phyloP scores from a whole-genome alignment of 1,140 invertebrate species.

The Ceratina japonica region DNA sequence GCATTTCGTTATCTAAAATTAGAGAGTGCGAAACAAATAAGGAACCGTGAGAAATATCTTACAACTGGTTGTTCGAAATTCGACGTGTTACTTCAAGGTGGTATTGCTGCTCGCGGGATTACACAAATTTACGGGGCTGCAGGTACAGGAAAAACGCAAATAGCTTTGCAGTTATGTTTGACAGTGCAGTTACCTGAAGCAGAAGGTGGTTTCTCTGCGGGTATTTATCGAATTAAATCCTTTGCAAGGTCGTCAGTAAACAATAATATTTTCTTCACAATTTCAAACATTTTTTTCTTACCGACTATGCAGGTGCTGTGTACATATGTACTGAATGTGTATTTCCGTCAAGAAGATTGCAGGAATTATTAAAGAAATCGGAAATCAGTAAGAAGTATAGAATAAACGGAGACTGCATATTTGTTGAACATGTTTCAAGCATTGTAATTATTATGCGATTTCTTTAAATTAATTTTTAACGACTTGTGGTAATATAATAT shows the following conservation, averaged over 20 bases:
- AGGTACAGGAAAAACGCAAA: slow-evolving; percentile 91
- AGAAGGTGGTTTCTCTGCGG: slow-evolving; percentile 77
- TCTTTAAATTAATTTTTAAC: slow-evolving; percentile 22
- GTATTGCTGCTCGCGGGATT: slow-evolving; percentile 86
- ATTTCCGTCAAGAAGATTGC: slow-evolving; percentile 86
- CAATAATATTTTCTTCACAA: not conserved
- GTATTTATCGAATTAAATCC: slow-evolving; percentile 66
- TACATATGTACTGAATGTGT: slow-evolving; percentile 89
- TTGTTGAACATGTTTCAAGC: slow-evolving; percentile 80
- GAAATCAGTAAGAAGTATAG: slow-evolving; percentile 67
- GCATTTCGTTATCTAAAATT: not conserved
- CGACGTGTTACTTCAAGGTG: slow-evolving; percentile 84
- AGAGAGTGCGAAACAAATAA: slow-evolving; percentile 32
- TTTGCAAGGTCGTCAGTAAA: slow-evolving; percentile 8
- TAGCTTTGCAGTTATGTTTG: slow-evolving; percentile 87
- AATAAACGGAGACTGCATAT: slow-evolving; percentile 79
- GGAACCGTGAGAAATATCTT: slow-evolving; percentile 72
- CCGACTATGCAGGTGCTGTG: slow-evolving; percentile 80
- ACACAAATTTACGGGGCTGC: slow-evolving; percentile 92
- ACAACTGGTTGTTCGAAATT: slow-evolving; percentile 83
- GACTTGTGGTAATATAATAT: slow-evolving; percentile 27
- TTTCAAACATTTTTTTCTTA: slow-evolving; percentile 12
- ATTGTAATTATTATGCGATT: slow-evolving; percentile 64
- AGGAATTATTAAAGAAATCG: slow-evolving; percentile 76
- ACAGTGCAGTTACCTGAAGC: slow-evolving; percentile 80